Base-by-base conservation (phyloP, 2,113 vertebrate species). In the Clupea harengus region DNA sequence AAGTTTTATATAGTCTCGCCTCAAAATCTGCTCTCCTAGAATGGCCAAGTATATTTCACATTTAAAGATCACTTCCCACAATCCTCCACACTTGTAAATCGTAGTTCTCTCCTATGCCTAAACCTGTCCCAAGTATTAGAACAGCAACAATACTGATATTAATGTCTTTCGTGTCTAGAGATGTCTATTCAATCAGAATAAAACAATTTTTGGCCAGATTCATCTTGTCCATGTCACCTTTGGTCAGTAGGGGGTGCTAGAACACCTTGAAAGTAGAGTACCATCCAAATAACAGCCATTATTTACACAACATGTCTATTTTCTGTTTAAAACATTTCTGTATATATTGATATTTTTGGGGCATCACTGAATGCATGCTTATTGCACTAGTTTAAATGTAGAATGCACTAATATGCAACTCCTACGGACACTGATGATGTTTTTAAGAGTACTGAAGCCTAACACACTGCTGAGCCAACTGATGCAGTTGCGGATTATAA, bases 361-460 rank as follows among this genome's bases (percentile, higher is more conserved):
- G 84, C 72, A 87, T 88, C 45, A 25, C 83, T 75, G 50, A 86
- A 84, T 83, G 85, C 91, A 93, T 91, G 88, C 90, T 92, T 87
- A 87, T 90, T 85, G 87, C 86, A 88, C 89, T 92, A 88, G 47
- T 86, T 84, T 89, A 84, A 90, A 93, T 87, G 87, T 88, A 89
- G 92, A 91, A 88, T 32, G 45, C 60, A 88, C 90, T 88, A 91
- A 86, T 75, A 89, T 88, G 88, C 87, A 88, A 90, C 84, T 91
- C 91, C 87, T 93, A 92, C 90, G 83, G 92, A 93, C 92, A 94
- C 39, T 39, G 39, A 39, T 39, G 39, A 39, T 39, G 39, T 91
- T 86, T 91, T 86, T 84, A 91, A 88, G 49, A 89, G 91, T 86
- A 87, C 82, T 85, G 85, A 86, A 52, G 82, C 87, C 39, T 15